These are phyloP conservation scores for Balaenoptera acutorostrata DNA, from an alignment of 2,113 vertebrate species.

Conservation along the genomic window DNA sequence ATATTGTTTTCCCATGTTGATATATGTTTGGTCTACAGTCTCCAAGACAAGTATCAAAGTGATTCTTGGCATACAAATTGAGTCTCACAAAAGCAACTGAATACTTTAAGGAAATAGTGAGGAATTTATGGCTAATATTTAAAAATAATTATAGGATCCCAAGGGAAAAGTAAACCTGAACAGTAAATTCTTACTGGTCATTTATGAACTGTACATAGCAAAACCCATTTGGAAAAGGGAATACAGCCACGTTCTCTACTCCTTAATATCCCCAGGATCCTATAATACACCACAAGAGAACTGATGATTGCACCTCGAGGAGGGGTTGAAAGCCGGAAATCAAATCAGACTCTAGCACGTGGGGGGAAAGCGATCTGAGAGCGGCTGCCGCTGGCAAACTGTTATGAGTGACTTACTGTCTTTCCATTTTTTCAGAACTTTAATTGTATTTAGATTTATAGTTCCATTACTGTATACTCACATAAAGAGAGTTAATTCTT, in stretches of 20 bases:
- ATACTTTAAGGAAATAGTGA: conserved; percentile 64
- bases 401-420: background rate
- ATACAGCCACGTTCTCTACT: background rate
- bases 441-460: background rate
- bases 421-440: background rate
- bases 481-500: background rate
- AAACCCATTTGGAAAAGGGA: conserved; percentile 47
- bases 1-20: conserved; percentile 44
- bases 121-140: conserved; percentile 64
- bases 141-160: conserved; percentile 65
- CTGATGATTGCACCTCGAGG: background rate
- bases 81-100: conserved; percentile 69
- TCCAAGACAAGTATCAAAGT: conserved; percentile 66
- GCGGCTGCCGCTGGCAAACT: background rate
- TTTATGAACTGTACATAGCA: conserved; percentile 25
- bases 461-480: background rate
- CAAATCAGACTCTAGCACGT: background rate
- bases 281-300: background rate
- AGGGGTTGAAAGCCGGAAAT: background rate
- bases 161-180: conserved; percentile 39
- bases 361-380: background rate
- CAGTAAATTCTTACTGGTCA: conserved; percentile 58
- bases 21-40: conserved; percentile 20
- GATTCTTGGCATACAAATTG: conserved; percentile 52
- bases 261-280: background rate